These are phyloP conservation scores for Pelosia muscerda DNA, from an alignment of 2,888 invertebrate species.

Conservation along the genomic window DNA sequence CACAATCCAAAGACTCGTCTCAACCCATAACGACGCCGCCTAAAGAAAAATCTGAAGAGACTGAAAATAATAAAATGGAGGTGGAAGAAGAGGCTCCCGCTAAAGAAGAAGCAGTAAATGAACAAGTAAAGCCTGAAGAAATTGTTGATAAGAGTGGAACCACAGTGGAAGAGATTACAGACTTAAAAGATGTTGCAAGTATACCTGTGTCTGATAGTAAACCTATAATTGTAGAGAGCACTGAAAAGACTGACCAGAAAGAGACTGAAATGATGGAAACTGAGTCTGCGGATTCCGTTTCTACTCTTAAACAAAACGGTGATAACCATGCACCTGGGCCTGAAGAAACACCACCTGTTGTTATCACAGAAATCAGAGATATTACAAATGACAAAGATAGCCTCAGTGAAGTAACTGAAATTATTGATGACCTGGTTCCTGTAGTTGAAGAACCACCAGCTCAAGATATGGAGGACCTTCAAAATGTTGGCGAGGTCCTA, in stretches of 20 bases:
- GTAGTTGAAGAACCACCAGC: slow-evolving; percentile 73
- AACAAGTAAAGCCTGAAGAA: slow-evolving; percentile 26
- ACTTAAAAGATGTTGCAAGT: slow-evolving; percentile 56
- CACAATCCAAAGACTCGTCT: slow-evolving; percentile 20
- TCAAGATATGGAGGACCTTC: slow-evolving; percentile 75
- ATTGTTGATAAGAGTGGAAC: slow-evolving; percentile 55
- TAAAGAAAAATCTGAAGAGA: slow-evolving; percentile 37
- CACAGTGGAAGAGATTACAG: slow-evolving; percentile 62
- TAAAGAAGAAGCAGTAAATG: slow-evolving; percentile 21
- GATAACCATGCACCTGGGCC: slow-evolving; percentile 50
- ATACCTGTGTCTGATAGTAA: slow-evolving; percentile 57
- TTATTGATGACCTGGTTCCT: slow-evolving; percentile 71
- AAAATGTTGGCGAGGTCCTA: slow-evolving; percentile 76
- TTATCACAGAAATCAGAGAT: slow-evolving; percentile 74
- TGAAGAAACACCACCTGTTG: slow-evolving; percentile 59
- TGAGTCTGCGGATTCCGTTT: slow-evolving; percentile 50
- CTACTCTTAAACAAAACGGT: slow-evolving; percentile 61
- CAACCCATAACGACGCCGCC: neutral
- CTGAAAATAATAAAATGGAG: slow-evolving; percentile 71
- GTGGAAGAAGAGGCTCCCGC: slow-evolving; percentile 59
- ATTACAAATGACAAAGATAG: slow-evolving; percentile 67
- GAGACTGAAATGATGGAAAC: slow-evolving; percentile 69
- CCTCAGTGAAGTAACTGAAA: slow-evolving; percentile 65
- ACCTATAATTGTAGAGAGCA: slow-evolving; percentile 65
- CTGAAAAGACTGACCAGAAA: slow-evolving; percentile 64